A percentile compares a stretch with the other conserved stretches of the same genome.
Conservation (phyloP, 2,113 vertebrate species). For the Anguilla japonica region DNA sequence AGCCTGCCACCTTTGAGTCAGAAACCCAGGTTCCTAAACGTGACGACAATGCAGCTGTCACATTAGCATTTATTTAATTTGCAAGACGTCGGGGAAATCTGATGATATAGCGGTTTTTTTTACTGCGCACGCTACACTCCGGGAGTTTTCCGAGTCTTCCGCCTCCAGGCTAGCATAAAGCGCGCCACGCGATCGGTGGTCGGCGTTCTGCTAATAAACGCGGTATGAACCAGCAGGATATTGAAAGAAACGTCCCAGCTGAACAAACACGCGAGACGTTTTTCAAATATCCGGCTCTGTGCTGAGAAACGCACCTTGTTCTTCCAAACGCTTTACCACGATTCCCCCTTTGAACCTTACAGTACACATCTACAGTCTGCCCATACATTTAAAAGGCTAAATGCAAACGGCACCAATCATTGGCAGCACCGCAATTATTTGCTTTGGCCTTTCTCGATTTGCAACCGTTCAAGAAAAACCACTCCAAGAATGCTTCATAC, state of each 20-base stretch:
- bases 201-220: not conserved
- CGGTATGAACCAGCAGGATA: not conserved
- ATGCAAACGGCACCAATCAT: no score
- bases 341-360: not conserved
- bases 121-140: not conserved
- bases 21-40: no score
- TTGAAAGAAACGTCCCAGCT: not conserved
- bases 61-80: no score
- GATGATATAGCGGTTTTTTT: no score
- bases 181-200: not conserved
- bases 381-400: no score
- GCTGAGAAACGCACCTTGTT: not conserved
- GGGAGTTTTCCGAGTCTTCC: not conserved
- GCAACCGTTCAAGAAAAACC: not conserved
- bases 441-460: not conserved
- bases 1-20: no score
- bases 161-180: not conserved
- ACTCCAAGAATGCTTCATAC: not conserved
- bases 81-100: no score
- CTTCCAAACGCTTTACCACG: not conserved
- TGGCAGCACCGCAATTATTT: not conserved
- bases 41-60: no score
- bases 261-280: not conserved
- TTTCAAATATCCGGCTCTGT: slow-evolving; percentile 4
- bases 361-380: not conserved